Conservation (phyloP, 2,888 invertebrate genomes). For the Isotomurus palustris region DNA sequence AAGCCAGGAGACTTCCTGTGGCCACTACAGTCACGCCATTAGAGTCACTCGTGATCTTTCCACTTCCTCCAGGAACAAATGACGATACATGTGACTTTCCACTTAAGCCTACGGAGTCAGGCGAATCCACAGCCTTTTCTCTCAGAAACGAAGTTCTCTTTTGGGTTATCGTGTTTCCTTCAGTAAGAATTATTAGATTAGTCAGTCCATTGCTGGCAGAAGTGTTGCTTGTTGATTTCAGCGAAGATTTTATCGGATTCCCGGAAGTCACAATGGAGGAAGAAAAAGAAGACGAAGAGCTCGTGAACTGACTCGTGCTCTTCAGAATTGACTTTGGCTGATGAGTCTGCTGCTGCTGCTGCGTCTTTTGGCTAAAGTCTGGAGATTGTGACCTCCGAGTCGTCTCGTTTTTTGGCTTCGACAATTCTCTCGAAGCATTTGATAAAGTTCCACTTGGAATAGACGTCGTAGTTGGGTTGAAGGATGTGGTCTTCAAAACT, state of each 20-base stretch:
- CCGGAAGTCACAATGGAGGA: no score
- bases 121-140: constrained; percentile 34
- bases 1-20: neutral
- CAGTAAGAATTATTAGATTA: constrained; percentile 39
- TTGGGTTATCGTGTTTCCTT: constrained; percentile 36
- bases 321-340: constrained; percentile 41
- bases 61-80: neutral
- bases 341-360: neutral
- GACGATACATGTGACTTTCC: neutral
- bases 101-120: neutral
- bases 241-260: no score
- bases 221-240: no score
- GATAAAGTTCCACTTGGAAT: constrained; percentile 21
- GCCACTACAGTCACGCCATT: neutral
- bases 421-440: no score
- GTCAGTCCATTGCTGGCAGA: neutral
- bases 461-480: constrained; percentile 13
- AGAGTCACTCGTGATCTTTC: neutral
- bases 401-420: constrained; percentile 1
- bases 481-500: constrained; percentile 11
- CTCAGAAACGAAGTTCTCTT: constrained; percentile 41
- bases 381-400: neutral
- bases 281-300: no score
- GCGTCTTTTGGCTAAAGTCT: neutral
- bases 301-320: no score